Conservation (phyloP, 1,140 invertebrate species). For the Magallana ariakensis region DNA sequence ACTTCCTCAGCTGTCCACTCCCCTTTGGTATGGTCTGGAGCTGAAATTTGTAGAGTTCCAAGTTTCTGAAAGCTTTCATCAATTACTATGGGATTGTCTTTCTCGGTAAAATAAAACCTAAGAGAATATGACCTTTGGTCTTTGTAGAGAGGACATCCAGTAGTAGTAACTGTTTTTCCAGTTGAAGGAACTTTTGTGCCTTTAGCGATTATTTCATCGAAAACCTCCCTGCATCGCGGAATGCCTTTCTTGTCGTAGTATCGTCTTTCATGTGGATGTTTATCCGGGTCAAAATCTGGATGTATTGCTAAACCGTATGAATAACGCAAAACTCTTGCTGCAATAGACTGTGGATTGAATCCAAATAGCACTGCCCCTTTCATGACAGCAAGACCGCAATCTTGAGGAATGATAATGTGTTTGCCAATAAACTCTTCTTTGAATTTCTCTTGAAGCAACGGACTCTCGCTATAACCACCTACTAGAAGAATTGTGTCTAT, state of each 20-base stretch:
- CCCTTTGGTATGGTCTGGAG: background rate
- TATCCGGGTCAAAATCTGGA: constrained; percentile 26
- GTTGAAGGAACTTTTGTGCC: constrained; percentile 75
- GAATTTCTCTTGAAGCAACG: constrained; percentile 46
- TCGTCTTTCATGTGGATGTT: constrained; percentile 45
- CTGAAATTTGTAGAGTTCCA: background rate
- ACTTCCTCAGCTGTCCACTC: background rate
- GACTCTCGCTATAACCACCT: constrained; percentile 35
- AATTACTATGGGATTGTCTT: background rate
- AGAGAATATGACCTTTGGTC: background rate
- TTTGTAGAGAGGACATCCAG: no score
- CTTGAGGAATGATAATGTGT: constrained; percentile 43
- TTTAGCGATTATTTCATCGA: constrained; percentile 78
- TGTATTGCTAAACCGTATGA: constrained; percentile 45
- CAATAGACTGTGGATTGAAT: constrained; percentile 30
- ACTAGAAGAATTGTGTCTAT: constrained; percentile 36
- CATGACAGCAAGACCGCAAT: constrained; percentile 32
- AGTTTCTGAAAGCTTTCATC: background rate
- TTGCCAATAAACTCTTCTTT: constrained; percentile 5
- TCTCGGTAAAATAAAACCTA: background rate
- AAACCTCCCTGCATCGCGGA: constrained; percentile 29
- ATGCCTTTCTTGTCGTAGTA: constrained; percentile 18
- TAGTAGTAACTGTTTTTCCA: background rate
- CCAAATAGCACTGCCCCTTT: constrained; percentile 46
- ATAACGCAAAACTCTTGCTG: constrained; percentile 60